These are phyloP conservation scores for Astropecten irregularis DNA, from an alignment of 53 echinoderm and acorn worm species.

Conservation along the genomic window DNA sequence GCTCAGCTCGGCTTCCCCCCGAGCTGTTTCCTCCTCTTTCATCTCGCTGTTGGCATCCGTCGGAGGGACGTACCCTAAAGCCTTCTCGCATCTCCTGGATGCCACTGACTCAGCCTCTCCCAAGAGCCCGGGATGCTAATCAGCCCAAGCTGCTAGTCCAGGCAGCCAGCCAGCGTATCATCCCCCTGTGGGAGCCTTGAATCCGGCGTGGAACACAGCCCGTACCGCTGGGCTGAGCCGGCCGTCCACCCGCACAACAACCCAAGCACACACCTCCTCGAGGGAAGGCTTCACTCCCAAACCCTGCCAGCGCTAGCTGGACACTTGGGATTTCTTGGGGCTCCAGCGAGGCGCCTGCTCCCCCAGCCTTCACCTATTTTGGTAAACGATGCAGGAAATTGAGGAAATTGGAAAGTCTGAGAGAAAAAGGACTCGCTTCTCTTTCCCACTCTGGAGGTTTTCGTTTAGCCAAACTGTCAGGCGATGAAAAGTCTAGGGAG, in stretches of 20 bases:
- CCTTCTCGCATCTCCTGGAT: neutral
- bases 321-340: constrained; percentile 37
- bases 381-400: constrained; percentile 34
- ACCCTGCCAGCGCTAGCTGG: neutral
- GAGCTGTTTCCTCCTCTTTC: neutral
- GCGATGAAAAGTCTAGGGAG: constrained; percentile 25
- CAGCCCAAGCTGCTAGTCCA: constrained; percentile 16
- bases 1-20: too few species aligned
- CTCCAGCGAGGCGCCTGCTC: constrained; percentile 36
- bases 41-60: neutral
- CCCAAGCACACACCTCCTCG: neutral
- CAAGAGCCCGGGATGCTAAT: constrained; percentile 9
- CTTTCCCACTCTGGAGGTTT: constrained; percentile 23
- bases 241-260: constrained; percentile 4
- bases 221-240: neutral
- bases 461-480: constrained; percentile 1
- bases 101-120: constrained; percentile 40
- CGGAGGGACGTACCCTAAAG: neutral
- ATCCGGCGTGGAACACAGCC: neutral
- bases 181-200: neutral
- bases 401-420: constrained; percentile 48
- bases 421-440: constrained; percentile 7
- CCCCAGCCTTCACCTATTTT: constrained; percentile 37
- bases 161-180: constrained; percentile 6
- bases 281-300: neutral